A percentile compares a stretch with the other conserved stretches of the same genome.
phyloP scores from a whole-genome alignment of 2,888 invertebrate species.

The Rugalucina vietnamica region DNA sequence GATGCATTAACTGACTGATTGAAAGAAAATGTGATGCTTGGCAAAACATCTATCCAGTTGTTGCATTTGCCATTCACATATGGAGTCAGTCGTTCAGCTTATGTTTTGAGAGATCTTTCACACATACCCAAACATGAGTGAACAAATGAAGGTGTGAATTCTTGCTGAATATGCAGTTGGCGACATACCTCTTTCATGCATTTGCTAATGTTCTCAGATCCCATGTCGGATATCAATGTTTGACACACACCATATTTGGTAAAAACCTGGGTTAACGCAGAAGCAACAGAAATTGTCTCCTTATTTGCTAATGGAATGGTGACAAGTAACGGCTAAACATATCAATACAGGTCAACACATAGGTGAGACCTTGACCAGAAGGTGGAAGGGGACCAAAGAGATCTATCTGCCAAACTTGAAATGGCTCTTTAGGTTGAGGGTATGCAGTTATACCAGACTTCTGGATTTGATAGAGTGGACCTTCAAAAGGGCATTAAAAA shows the following conservation, averaged over 20 bases:
- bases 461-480: no score
- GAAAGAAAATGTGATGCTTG: constrained; percentile 31
- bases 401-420: constrained; percentile 51
- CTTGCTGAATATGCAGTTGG: constrained; percentile 31
- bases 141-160: constrained; percentile 42
- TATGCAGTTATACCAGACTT: constrained; percentile 19
- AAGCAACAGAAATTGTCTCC: constrained; percentile 48
- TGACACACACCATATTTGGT: constrained; percentile 43
- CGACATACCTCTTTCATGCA: constrained; percentile 39
- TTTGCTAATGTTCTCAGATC: constrained; percentile 38
- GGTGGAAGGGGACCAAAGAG: constrained; percentile 36
- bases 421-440: constrained; percentile 40
- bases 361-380: constrained; percentile 27
- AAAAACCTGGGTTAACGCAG: constrained; percentile 36
- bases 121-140: constrained; percentile 43
- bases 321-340: constrained; percentile 51
- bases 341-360: constrained; percentile 43
- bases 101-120: constrained; percentile 41
- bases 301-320: constrained; percentile 35
- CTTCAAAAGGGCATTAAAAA: no score
- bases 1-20: constrained; percentile 29
- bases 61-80: constrained; percentile 27
- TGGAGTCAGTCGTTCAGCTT: constrained; percentile 37
- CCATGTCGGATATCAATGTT: constrained; percentile 37
- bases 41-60: constrained; percentile 26